phyloP scores from a whole-genome alignment of 2,797 vertebrate genomes.

The Muscicapa striata region DNA sequence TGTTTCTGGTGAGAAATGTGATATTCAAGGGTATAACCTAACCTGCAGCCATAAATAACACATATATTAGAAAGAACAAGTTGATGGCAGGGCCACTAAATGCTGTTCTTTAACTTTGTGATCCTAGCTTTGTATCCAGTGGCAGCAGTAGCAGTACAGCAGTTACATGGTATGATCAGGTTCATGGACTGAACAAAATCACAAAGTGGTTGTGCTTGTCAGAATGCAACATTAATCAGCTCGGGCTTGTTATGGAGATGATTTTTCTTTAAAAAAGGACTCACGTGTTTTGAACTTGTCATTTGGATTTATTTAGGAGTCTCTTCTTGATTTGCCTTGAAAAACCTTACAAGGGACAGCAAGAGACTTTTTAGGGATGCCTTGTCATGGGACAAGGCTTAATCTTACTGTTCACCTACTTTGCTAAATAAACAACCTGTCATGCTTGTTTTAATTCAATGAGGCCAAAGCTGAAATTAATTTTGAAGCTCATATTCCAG shows the following conservation, averaged over 20 bases:
- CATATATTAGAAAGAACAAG: not conserved
- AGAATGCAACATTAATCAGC: constrained; percentile 49
- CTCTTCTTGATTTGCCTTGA: constrained; percentile 37
- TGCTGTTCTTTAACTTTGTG: not conserved
- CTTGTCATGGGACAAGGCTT: constrained; percentile 3
- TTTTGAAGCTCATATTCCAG: constrained; percentile 1
- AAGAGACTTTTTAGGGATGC: not conserved
- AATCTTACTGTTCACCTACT: not conserved
- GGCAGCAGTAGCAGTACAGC: not conserved
- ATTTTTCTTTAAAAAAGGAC: not conserved
- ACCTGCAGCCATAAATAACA: constrained; percentile 53
- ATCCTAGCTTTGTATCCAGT: constrained; percentile 8
- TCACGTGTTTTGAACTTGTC: constrained; percentile 44
- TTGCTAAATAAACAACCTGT: constrained; percentile 32
- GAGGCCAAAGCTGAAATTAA: constrained; percentile 19
- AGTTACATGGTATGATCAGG: not conserved
- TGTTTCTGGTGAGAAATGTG: constrained; percentile 67
- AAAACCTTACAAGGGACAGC: constrained; percentile 11
- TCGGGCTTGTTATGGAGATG: not conserved
- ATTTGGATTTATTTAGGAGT: constrained; percentile 50
- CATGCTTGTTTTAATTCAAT: constrained; percentile 38
- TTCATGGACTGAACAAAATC: constrained; percentile 1
- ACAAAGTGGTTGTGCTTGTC: constrained; percentile 38
- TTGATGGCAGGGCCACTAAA: not conserved
- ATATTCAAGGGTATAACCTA: constrained; percentile 49